A percentile compares a stretch with the other conserved stretches of the same genome.
These are phyloP conservation scores for Fabriciana adippe DNA, from an alignment of 2,888 invertebrate genomes.

Conservation along the genomic window DNA sequence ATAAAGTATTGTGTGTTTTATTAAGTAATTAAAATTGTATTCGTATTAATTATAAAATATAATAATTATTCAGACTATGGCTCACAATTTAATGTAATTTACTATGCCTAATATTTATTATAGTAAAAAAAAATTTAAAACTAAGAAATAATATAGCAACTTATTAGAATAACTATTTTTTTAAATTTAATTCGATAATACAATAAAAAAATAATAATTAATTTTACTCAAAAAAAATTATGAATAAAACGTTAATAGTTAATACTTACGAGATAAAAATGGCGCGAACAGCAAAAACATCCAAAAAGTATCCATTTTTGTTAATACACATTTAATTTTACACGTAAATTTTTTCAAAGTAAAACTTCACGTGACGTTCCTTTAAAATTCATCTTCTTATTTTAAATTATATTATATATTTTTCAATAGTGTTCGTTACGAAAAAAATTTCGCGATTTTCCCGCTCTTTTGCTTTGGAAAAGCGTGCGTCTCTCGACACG, in stretches of 20 bases:
- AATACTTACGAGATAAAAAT: slow-evolving; percentile 36
- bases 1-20: too few species aligned
- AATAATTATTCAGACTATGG: too few species aligned
- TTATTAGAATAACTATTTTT: not conserved
- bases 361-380: slow-evolving; percentile 24
- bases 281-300: slow-evolving; percentile 36
- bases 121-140: too few species aligned
- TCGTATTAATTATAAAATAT: too few species aligned
- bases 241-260: not conserved
- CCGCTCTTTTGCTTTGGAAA: slow-evolving; percentile 45
- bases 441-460: slow-evolving; percentile 45
- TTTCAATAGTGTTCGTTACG: slow-evolving; percentile 34
- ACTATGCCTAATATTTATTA: too few species aligned
- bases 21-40: too few species aligned
- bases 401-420: slow-evolving; percentile 4
- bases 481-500: slow-evolving; percentile 44
- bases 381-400: slow-evolving; percentile 31
- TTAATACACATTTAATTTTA: slow-evolving; percentile 28
- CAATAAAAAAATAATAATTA: not conserved
- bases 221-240: not conserved
- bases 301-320: slow-evolving; percentile 40
- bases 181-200: not conserved
- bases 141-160: too few species aligned
- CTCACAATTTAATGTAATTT: too few species aligned
- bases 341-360: slow-evolving; percentile 13